Conservation (phyloP, 64 coral and sea anemone genomes). For the Hydrozoanthus tunicans region DNA sequence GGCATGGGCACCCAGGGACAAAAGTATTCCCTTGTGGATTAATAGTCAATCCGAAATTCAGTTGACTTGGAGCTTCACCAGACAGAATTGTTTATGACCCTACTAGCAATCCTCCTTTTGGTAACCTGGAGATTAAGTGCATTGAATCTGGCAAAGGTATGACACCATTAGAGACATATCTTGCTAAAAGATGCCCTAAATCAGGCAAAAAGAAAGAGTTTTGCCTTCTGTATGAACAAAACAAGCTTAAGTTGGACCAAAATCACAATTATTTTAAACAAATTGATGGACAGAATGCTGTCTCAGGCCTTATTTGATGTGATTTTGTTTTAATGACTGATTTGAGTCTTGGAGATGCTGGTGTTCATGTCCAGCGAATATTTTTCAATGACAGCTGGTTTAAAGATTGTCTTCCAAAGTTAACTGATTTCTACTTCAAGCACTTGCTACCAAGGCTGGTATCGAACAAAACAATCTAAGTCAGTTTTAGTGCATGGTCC, state of each 20-base stretch:
- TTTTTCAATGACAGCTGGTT: constrained; percentile 58
- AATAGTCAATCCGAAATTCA: constrained; percentile 69
- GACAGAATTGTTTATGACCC: constrained; percentile 77
- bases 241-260: constrained; percentile 38
- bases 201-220: constrained; percentile 60
- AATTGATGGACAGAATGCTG: constrained; percentile 63
- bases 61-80: constrained; percentile 74
- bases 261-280: constrained; percentile 66
- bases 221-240: constrained; percentile 58
- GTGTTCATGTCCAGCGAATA: constrained; percentile 63
- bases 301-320: constrained; percentile 60
- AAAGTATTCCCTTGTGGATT: constrained; percentile 78
- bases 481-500: neutral
- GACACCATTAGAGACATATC: constrained; percentile 69
- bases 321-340: constrained; percentile 76
- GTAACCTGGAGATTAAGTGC: constrained; percentile 52
- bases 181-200: constrained; percentile 57
- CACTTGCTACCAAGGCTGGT: constrained; percentile 51
- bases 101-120: constrained; percentile 56
- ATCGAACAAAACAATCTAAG: constrained; percentile 1
- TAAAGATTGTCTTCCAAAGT: constrained; percentile 44
- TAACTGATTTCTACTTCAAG: constrained; percentile 71
- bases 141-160: constrained; percentile 80
- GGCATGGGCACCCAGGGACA: constrained; percentile 62
- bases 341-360: constrained; percentile 56